Base-by-base conservation (phyloP, 2,113 vertebrate species). In the Hucho hucho region DNA sequence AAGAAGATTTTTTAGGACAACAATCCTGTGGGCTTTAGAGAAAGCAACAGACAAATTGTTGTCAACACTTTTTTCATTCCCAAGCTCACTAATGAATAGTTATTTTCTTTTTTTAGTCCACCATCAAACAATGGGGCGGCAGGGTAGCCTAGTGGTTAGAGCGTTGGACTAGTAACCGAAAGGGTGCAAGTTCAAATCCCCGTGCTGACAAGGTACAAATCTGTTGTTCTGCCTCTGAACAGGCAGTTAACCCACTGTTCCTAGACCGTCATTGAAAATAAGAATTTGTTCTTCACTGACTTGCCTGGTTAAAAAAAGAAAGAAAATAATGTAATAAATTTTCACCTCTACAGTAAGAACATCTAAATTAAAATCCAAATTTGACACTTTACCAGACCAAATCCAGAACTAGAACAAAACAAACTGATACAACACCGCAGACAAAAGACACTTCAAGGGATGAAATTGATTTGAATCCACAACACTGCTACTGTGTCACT, bases 11-110 rank as follows among this genome's bases (percentile, higher is more conserved):
- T 43, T 43, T 11, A 12, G 37, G 37, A 43, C 37, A 43, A 43
- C 37, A 82, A 86, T 77, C 73, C 86, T 86, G 82, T 29, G 81
- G 87, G 84, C 82, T 76, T 80, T 86, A 56, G 76, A 74, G 83
- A 77, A 64, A 72, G 77, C 87, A 73, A 76, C 79, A 88, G 86
- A 84, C 78, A 85, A 88, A 86, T 56, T 79, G 85, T 83, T 83
- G 80, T 79, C 76, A n/a, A n/a, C n/a, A n/a, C n/a, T n/a, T 74
- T 74, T 73, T 72, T 78, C 85, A 88, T 82, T 86, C 84, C 83
- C 86, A 82, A 83, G 79, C 79, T 83, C 77, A 87, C 82, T 43
- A 43, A 43, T 12, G 37, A 43, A 43, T 43, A 43, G 37, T 43
- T 43, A 0, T 43, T 43, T 75, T 11, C 6, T 26, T 37, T 75